These are phyloP conservation scores for Heterodera carotae DNA, from an alignment of 1,140 invertebrate species.

Conservation along the genomic window DNA sequence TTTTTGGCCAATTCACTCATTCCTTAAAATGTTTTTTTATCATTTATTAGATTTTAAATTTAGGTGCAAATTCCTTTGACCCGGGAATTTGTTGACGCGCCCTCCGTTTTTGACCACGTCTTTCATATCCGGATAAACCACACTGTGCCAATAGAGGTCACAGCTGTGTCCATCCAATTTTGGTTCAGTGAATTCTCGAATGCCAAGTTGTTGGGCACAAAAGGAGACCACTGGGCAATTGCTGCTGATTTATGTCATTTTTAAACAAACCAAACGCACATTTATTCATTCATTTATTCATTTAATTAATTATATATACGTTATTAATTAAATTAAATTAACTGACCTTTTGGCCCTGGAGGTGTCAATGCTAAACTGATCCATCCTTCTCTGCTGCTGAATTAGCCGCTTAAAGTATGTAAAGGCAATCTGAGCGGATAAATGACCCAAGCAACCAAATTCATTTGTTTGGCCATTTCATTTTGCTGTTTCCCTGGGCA, in stretches of 20 bases:
- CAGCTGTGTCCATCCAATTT: constrained; percentile 60
- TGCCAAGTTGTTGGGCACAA: constrained; percentile 57
- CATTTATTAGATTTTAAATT: background rate
- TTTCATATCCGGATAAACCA: constrained; percentile 66
- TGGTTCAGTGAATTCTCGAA: constrained; percentile 41
- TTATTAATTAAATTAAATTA: too few relatives aligned
- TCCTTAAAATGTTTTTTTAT: constrained; percentile 54
- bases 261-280: background rate
- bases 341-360: constrained; percentile 53
- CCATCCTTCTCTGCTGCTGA: background rate
- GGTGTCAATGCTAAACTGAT: constrained; percentile 54
- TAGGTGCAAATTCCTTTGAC: too few relatives aligned
- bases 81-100: constrained; percentile 67
- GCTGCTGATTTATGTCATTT: constrained; percentile 4
- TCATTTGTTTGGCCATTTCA: background rate
- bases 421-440: too few relatives aligned
- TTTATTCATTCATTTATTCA: background rate
- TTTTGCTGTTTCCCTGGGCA: background rate
- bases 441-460: too few relatives aligned
- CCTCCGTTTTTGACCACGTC: constrained; percentile 59
- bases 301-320: too few relatives aligned
- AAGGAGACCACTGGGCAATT: constrained; percentile 62
- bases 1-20: constrained; percentile 69
- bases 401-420: too few relatives aligned
- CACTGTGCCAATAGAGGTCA: constrained; percentile 68